Percentiles rank a stretch among this genome's conserved stretches.
These are phyloP conservation scores for Manduca sexta DNA, from an alignment of 1,140 invertebrate genomes.

Conservation along the genomic window DNA sequence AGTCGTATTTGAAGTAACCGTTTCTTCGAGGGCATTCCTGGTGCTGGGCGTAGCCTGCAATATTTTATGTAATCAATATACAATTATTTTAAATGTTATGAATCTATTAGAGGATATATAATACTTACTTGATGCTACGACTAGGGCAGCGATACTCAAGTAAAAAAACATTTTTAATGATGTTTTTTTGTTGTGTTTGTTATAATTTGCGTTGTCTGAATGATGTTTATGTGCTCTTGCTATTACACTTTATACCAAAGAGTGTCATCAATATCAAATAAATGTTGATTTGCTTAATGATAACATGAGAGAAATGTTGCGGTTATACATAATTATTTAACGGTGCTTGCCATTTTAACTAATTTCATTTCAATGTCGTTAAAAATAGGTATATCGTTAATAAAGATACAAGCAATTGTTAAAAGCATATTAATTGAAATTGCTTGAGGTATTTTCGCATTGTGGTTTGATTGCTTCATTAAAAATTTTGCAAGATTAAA, in stretches of 20 bases:
- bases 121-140: constrained; percentile 21
- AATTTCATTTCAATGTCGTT: too few relatives aligned
- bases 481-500: too few relatives aligned
- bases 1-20: constrained; percentile 70
- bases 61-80: too few relatives aligned
- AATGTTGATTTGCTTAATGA: constrained; percentile 3
- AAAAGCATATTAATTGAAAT: too few relatives aligned
- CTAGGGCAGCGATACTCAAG: constrained; percentile 5
- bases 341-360: too few relatives aligned
- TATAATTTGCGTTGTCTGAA: constrained; percentile 8
- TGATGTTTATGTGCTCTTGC: constrained; percentile 1
- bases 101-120: too few relatives aligned
- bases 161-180: constrained; percentile 14
- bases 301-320: constrained; percentile 2
- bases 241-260: constrained; percentile 20
- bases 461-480: too few relatives aligned
- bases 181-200: constrained; percentile 1
- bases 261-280: constrained; percentile 13
- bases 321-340: constrained; percentile 4
- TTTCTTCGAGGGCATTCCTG: constrained; percentile 14
- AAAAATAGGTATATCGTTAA: too few relatives aligned
- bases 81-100: constrained; percentile 1
- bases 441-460: too few relatives aligned
- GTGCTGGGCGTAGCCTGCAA: too few relatives aligned
- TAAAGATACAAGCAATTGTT: too few relatives aligned